These are phyloP conservation scores for Aphidius gifuensis DNA, from an alignment of 1,140 invertebrate species.

Conservation along the genomic window DNA sequence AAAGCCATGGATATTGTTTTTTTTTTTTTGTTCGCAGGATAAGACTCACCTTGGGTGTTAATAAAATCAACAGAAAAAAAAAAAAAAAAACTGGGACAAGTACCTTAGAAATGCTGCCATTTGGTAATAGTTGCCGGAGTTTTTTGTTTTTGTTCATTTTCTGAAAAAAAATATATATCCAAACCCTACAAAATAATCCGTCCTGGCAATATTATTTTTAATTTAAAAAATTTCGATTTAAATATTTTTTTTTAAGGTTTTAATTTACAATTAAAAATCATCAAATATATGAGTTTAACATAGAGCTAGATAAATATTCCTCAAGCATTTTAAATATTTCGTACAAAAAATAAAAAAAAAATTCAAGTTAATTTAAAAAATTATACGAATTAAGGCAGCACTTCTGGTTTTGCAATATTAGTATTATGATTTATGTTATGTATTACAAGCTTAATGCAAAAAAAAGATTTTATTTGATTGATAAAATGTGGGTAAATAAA, in stretches of 20 bases:
- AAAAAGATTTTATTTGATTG: slow-evolving; percentile 13
- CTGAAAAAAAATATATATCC: slow-evolving; percentile 60
- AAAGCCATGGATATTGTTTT: not conserved
- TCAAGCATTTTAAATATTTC: slow-evolving; percentile 30
- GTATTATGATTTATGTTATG: slow-evolving; percentile 15
- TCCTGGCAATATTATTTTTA: slow-evolving; percentile 9
- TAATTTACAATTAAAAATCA: not conserved
- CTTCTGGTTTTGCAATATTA: slow-evolving; percentile 36
- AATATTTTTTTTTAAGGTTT: too few relatives aligned
- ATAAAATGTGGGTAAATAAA: not conserved
- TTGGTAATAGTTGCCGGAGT: slow-evolving; percentile 66
- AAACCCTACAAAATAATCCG: slow-evolving; percentile 51
- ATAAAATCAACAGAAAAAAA: slow-evolving; percentile 1
- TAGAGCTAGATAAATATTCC: slow-evolving; percentile 18
- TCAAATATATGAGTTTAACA: not conserved
- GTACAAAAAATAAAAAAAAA: slow-evolving; percentile 4
- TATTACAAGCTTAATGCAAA: slow-evolving; percentile 16
- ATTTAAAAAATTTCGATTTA: not conserved
- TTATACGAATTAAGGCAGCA: slow-evolving; percentile 45
- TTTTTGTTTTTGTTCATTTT: slow-evolving; percentile 69
- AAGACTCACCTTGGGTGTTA: slow-evolving; percentile 4
- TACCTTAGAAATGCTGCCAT: slow-evolving; percentile 70
- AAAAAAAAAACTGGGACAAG: slow-evolving; percentile 25
- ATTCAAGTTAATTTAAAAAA: slow-evolving; percentile 12
- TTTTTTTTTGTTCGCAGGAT: slow-evolving; percentile 1